phyloP scores from a whole-genome alignment of 2,113 vertebrate species.

The Carlito syrichta region DNA sequence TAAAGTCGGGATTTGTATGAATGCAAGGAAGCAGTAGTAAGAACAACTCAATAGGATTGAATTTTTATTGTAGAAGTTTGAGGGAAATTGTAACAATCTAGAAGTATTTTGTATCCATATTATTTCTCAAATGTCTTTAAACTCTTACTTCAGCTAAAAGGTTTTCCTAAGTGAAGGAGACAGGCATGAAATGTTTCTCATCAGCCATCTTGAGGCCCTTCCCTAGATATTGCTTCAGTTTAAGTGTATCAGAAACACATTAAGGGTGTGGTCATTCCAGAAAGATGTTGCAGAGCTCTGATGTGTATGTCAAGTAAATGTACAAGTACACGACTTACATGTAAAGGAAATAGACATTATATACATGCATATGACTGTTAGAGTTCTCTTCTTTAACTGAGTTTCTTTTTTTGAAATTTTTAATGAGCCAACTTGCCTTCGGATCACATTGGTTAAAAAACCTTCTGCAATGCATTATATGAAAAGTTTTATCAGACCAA shows the following conservation, averaged over 20 bases:
- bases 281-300: neutral
- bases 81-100: neutral
- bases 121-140: neutral
- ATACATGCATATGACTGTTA: neutral
- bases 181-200: neutral
- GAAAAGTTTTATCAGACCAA: neutral
- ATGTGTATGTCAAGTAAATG: neutral
- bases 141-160: neutral
- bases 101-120: neutral
- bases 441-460: neutral
- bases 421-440: neutral
- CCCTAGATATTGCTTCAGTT: neutral
- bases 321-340: neutral
- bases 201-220: neutral
- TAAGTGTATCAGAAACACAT: neutral
- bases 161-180: neutral
- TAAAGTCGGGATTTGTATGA: neutral
- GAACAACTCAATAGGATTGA: neutral
- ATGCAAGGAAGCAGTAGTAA: neutral
- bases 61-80: neutral
- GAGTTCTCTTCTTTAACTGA: neutral
- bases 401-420: neutral
- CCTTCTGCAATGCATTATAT: neutral
- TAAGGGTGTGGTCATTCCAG: neutral
- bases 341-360: neutral